Evolutionary conservation across 2,113 vertebrate species (phyloP).

Genomic region (Sylvilagus bachmani): DNA sequence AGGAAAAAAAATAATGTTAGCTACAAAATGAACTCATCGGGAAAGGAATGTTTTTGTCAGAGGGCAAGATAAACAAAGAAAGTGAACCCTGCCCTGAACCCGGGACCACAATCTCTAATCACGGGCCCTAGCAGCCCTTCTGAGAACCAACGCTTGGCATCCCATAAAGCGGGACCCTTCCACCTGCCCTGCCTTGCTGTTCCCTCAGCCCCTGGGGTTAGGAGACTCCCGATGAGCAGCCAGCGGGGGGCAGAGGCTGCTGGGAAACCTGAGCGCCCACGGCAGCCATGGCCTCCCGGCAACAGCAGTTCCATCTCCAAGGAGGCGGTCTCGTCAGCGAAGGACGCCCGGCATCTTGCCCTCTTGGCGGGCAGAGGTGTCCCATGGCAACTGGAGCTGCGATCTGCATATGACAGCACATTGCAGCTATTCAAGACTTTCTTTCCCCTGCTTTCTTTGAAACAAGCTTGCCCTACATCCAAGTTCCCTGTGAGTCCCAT

Average conservation of each 20-base stretch:
- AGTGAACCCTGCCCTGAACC: constrained; percentile 75
- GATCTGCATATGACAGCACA: constrained; percentile 82
- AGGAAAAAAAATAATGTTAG: constrained; percentile 83
- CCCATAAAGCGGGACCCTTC: not conserved
- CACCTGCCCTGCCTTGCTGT: not conserved
- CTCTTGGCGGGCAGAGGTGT: constrained; percentile 75
- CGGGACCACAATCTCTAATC: not conserved
- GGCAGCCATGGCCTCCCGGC: constrained; percentile 9
- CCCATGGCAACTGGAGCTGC: constrained; percentile 82
- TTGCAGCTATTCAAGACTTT: constrained; percentile 80
- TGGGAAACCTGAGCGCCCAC: not conserved
- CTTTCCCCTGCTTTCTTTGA: constrained; percentile 79
- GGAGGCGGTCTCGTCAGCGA: constrained; percentile 66
- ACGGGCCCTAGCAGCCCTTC: not conserved
- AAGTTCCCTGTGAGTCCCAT: constrained; percentile 79
- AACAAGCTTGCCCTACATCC: constrained; percentile 80
- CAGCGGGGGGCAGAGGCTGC: constrained; percentile 44
- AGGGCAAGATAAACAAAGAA: constrained; percentile 83
- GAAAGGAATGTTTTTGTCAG: constrained; percentile 86
- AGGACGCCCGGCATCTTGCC: constrained; percentile 72
- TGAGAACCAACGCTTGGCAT: not conserved
- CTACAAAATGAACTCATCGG: constrained; percentile 80
- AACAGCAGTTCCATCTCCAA: constrained; percentile 75
- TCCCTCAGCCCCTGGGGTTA: not conserved
- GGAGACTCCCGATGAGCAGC: not conserved